Conservation (phyloP, 2,113 vertebrate species). For the Megaceryle maxima region DNA sequence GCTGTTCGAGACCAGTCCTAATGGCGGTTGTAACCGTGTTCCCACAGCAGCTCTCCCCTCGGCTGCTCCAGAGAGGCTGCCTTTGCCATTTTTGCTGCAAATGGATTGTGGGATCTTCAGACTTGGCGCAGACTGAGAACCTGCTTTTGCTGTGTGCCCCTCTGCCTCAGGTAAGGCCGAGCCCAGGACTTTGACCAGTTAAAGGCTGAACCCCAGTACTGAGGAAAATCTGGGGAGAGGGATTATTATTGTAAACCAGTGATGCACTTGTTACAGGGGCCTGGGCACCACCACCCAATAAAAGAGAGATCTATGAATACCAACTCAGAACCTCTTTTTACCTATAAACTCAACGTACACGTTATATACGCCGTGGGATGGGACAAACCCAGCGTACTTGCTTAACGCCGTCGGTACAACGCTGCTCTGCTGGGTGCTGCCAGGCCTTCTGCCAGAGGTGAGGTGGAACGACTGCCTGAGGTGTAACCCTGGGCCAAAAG, state of each 20-base stretch:
- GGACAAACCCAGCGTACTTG: neutral
- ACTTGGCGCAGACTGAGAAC: neutral
- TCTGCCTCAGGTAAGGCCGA: neutral
- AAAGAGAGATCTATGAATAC: neutral
- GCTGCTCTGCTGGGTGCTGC: neutral
- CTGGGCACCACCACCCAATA: neutral
- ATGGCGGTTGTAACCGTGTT: too few species aligned
- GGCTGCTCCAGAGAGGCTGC: neutral
- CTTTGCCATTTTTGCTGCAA: neutral
- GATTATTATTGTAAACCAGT: neutral
- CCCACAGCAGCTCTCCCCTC: neutral
- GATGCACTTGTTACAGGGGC: neutral
- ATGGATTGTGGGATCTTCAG: neutral
- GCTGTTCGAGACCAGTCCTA: too few species aligned
- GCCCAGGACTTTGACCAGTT: neutral
- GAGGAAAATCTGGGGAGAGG: neutral
- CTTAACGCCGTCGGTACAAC: neutral
- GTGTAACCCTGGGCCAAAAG: neutral
- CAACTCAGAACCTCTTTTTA: neutral
- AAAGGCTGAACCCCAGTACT: neutral
- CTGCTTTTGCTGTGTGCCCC: neutral
- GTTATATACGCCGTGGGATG: neutral
- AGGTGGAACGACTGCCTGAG: neutral
- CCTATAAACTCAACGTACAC: neutral
- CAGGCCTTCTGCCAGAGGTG: neutral